Conservation (phyloP, 2,113 vertebrate species). For the Xyliphius kryptos region DNA sequence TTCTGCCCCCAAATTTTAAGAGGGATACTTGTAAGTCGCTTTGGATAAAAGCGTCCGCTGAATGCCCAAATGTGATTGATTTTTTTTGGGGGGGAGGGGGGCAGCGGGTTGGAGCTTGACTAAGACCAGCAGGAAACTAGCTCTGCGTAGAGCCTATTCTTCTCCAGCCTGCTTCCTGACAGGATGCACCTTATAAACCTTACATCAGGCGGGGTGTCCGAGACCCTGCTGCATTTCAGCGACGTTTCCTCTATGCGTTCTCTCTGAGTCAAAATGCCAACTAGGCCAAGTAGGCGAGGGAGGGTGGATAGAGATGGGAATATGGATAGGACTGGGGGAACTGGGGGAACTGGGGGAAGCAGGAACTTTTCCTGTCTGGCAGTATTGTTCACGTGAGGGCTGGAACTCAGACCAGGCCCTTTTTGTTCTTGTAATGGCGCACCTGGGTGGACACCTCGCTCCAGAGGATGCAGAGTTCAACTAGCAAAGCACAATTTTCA, state of each 20-base stretch:
- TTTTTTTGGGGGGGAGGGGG: not conserved
- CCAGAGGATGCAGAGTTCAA: conserved; percentile 20
- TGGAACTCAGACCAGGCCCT: conserved; percentile 28
- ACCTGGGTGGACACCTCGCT: conserved; percentile 19
- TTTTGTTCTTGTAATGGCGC: conserved; percentile 38
- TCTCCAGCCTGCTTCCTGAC: conserved; percentile 61
- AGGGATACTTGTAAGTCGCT: too few relatives aligned
- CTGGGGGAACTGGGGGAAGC: too few relatives aligned
- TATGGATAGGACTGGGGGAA: not conserved
- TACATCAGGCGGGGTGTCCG: conserved; percentile 22
- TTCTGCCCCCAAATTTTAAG: too few relatives aligned
- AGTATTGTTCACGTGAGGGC: conserved; percentile 48
- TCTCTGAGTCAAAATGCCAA: conserved; percentile 49
- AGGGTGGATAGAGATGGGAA: conserved; percentile 6
- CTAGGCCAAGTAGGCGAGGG: conserved; percentile 44
- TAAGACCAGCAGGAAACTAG: conserved; percentile 51
- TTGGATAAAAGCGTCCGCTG: too few relatives aligned
- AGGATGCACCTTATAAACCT: conserved; percentile 54
- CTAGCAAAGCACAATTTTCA: conserved; percentile 12
- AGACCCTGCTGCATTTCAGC: conserved; percentile 25
- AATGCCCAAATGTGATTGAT: too few relatives aligned
- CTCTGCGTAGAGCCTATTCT: conserved; percentile 61
- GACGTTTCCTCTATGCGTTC: conserved; percentile 46
- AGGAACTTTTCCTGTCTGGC: conserved; percentile 44
- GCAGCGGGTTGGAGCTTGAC: not conserved